Percentiles rank a stretch among this genome's conserved stretches.
These are phyloP conservation scores for Trachelus stipa DNA, from an alignment of 2,888 invertebrate species.

Conservation along the genomic window DNA sequence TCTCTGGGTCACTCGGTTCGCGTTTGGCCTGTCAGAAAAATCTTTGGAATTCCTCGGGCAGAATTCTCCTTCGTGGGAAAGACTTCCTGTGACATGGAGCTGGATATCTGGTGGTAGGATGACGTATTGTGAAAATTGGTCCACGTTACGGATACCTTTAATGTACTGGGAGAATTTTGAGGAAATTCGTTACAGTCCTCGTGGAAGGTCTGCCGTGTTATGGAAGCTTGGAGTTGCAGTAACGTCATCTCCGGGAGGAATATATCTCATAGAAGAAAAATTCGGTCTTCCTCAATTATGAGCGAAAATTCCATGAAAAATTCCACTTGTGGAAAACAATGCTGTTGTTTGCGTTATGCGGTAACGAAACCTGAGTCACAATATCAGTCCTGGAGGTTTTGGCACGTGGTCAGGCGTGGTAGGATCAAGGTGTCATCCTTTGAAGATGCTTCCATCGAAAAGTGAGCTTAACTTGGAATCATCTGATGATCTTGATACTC, in stretches of 20 bases:
- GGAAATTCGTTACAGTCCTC: not conserved
- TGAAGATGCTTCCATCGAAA: not conserved
- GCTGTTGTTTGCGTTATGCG: not conserved
- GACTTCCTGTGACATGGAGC: not conserved
- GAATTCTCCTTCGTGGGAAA: not conserved
- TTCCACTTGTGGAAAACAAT: not conserved
- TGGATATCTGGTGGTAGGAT: not conserved
- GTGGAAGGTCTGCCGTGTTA: not conserved
- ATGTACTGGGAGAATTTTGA: not conserved
- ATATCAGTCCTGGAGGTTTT: not conserved
- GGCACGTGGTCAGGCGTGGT: not conserved
- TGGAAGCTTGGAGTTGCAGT: not conserved
- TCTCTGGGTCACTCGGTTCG: conserved; percentile 29
- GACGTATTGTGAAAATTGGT: not conserved
- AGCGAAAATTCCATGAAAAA: not conserved
- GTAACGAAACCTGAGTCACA: not conserved
- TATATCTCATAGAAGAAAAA: not conserved
- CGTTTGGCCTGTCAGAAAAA: not conserved
- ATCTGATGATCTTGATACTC: not conserved
- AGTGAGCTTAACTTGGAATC: not conserved
- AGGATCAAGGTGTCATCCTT: not conserved
- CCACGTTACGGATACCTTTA: not conserved
- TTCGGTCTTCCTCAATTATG: not conserved
- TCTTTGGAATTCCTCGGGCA: not conserved
- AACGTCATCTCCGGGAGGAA: not conserved